A percentile compares a stretch with the other conserved stretches of the same genome.
These are phyloP conservation scores for Lithophane socia DNA, from an alignment of 2,888 invertebrate genomes.

Conservation along the genomic window DNA sequence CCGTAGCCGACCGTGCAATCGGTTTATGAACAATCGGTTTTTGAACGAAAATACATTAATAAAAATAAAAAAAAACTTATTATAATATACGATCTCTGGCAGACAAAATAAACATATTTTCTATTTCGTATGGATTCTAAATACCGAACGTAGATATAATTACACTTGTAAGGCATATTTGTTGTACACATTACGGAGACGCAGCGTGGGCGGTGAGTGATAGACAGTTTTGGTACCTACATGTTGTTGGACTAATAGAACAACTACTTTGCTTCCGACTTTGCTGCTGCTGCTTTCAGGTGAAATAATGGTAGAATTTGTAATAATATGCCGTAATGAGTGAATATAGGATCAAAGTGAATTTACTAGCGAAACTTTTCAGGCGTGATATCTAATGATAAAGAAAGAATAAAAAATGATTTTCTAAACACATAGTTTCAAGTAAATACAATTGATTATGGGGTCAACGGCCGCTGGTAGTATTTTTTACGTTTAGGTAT, in stretches of 20 bases:
- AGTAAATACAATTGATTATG: not conserved
- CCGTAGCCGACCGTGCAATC: not conserved
- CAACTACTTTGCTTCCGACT: conserved; percentile 18
- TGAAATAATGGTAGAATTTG: not conserved
- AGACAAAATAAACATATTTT: no score
- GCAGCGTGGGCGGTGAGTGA: conserved; percentile 42
- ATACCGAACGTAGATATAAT: conserved; percentile 25
- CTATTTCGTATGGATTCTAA: no score
- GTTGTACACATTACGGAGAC: conserved; percentile 33
- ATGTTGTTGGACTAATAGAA: conserved; percentile 26
- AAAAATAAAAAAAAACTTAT: no score
- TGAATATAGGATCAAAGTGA: not conserved
- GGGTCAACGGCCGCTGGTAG: not conserved
- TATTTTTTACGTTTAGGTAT: not conserved
- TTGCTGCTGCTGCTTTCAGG: no score
- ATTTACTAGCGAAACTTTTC: not conserved
- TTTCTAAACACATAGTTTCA: no score
- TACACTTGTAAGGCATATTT: conserved; percentile 26
- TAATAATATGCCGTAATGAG: not conserved
- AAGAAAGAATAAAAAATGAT: not conserved
- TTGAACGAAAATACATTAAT: not conserved
- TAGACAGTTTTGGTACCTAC: conserved; percentile 26
- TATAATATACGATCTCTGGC: no score
- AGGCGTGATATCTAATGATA: not conserved
- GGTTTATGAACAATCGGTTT: no score